Conservation (phyloP, 1,140 invertebrate species). For the Pissodes strobi region DNA sequence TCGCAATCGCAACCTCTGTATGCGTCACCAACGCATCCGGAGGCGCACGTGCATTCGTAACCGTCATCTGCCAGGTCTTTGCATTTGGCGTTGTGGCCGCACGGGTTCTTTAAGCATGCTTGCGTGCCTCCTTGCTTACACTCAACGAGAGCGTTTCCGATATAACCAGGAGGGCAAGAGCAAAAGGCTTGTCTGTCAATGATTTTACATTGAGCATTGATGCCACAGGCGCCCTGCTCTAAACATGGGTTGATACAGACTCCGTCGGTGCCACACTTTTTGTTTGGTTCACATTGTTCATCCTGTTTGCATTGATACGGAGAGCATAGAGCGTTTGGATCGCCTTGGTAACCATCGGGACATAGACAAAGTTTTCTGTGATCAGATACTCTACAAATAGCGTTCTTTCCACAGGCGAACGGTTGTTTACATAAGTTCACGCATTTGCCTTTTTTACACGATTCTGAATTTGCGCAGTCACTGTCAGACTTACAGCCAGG, state of each 20-base stretch:
- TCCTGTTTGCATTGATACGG: slow-evolving; percentile 77
- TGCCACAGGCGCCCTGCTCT: slow-evolving; percentile 74
- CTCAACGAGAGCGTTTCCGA: slow-evolving; percentile 79
- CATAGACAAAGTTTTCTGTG: slow-evolving; percentile 83
- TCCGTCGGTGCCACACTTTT: slow-evolving; percentile 72
- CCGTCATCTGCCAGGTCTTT: slow-evolving; percentile 70
- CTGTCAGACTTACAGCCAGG: slow-evolving; percentile 76
- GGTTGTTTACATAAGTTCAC: slow-evolving; percentile 72
- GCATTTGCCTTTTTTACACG: slow-evolving; percentile 78
- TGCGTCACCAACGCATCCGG: slow-evolving; percentile 81
- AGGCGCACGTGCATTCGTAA: slow-evolving; percentile 77
- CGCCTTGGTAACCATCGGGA: slow-evolving; percentile 80
- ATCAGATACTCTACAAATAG: slow-evolving; percentile 73
- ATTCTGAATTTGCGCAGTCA: slow-evolving; percentile 78
- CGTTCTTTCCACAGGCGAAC: slow-evolving; percentile 74
- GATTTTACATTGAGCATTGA: slow-evolving; percentile 85
- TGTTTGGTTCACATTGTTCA: slow-evolving; percentile 77
- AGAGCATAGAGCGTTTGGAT: slow-evolving; percentile 74
- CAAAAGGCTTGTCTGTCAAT: slow-evolving; percentile 76
- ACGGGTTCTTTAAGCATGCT: slow-evolving; percentile 77
- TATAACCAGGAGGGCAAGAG: slow-evolving; percentile 81
- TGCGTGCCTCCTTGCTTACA: slow-evolving; percentile 70
- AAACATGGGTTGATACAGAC: slow-evolving; percentile 84
- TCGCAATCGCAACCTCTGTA: slow-evolving; percentile 78
- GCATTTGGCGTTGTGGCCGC: slow-evolving; percentile 83